A percentile compares a stretch with the other conserved stretches of the same genome.
Evolutionary conservation across 2,113 vertebrate genomes (phyloP).

Genomic region (Atlantisia rogersi): DNA sequence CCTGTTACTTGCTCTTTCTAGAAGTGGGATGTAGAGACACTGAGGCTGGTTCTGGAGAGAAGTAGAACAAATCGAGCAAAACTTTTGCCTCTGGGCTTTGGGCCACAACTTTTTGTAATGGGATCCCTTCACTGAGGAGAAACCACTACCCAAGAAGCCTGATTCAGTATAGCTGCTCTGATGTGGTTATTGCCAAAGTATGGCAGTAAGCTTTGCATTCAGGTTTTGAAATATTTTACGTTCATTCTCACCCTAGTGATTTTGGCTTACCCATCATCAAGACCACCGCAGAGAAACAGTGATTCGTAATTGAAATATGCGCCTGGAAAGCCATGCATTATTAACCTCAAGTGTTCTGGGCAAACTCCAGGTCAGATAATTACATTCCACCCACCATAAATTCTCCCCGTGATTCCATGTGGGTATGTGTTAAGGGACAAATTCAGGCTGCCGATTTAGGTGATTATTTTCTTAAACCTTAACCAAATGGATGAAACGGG

Average conservation of each 20-base stretch:
- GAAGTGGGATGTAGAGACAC: neutral
- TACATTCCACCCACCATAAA: slow-evolving; percentile 18
- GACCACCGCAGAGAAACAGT: neutral
- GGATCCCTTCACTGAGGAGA: neutral
- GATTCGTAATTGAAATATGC: neutral
- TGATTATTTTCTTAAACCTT: slow-evolving; percentile 1
- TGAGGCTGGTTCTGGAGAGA: neutral
- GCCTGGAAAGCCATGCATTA: neutral
- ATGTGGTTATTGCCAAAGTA: neutral
- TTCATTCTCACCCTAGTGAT: slow-evolving; percentile 19
- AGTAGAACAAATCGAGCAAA: neutral
- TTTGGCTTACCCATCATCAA: slow-evolving; percentile 9
- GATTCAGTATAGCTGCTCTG: neutral
- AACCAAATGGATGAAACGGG: neutral
- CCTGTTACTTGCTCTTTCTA: neutral
- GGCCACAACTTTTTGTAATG: neutral
- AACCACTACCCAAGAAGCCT: neutral
- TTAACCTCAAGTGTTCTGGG: neutral
- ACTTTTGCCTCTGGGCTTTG: neutral
- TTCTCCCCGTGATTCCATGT: neutral
- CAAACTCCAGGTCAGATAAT: slow-evolving; percentile 31
- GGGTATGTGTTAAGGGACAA: neutral
- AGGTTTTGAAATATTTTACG: slow-evolving; percentile 4
- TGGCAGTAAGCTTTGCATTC: neutral
- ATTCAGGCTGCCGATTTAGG: neutral